These are phyloP conservation scores for Lepeophtheirus nordmannii DNA, from an alignment of 2,888 invertebrate genomes.

Conservation along the genomic window DNA sequence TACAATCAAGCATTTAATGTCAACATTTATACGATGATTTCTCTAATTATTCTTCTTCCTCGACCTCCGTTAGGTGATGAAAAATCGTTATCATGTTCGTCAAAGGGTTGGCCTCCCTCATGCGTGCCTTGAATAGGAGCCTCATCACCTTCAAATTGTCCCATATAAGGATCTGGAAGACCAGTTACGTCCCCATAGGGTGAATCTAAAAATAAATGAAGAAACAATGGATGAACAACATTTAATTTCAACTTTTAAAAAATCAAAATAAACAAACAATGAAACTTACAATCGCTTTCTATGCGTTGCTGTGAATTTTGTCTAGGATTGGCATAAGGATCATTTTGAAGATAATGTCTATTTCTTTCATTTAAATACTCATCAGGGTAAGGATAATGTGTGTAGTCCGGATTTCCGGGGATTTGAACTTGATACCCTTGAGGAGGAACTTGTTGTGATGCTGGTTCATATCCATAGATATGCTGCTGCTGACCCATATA, in stretches of 20 bases:
- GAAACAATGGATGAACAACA: slow-evolving; percentile 13
- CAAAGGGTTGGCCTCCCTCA: no score
- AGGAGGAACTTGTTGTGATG: slow-evolving; percentile 26
- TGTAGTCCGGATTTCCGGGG: slow-evolving; percentile 28
- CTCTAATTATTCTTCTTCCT: slow-evolving; percentile 67
- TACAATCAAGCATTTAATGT: background rate
- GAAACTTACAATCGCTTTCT: slow-evolving; percentile 12
- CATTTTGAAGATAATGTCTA: slow-evolving; percentile 3
- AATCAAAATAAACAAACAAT: slow-evolving; percentile 1
- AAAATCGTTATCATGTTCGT: no score
- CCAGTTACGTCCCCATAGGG: slow-evolving; percentile 88
- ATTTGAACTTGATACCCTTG: slow-evolving; percentile 28
- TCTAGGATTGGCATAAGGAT: background rate
- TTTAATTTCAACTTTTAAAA: slow-evolving; percentile 14
- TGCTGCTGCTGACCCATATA: slow-evolving; percentile 34
- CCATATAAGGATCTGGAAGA: slow-evolving; percentile 71
- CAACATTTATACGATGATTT: slow-evolving; percentile 56
- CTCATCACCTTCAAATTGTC: slow-evolving; percentile 31
- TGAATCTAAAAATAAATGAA: slow-evolving; percentile 47
- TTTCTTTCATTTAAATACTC: slow-evolving; percentile 19
- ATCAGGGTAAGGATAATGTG: slow-evolving; percentile 26
- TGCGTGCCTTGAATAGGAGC: no score
- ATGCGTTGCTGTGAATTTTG: slow-evolving; percentile 4
- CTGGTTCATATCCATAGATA: slow-evolving; percentile 21
- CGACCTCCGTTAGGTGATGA: background rate